Evolutionary conservation across 1,140 invertebrate genomes (phyloP).

Genomic region (Drosophila pseudoananassae): DNA sequence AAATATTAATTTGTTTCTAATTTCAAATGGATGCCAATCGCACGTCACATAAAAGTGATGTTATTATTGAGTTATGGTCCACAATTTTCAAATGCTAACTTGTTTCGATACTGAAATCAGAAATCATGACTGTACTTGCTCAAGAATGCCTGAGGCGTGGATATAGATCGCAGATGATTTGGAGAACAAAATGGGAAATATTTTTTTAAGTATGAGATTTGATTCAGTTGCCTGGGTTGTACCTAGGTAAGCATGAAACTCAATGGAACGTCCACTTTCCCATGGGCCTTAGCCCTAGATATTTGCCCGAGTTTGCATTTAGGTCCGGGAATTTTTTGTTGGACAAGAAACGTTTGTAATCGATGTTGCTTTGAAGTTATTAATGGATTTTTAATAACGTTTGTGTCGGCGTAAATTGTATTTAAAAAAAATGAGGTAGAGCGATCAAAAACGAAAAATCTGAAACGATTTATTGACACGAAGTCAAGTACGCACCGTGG

Average conservation of each 20-base stretch:
- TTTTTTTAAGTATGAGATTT: constrained; percentile 76
- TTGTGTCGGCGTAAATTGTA: constrained; percentile 78
- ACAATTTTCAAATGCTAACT: too few relatives aligned
- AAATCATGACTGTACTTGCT: constrained; percentile 25
- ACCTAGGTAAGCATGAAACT: neutral
- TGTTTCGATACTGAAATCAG: too few relatives aligned
- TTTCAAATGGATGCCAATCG: too few relatives aligned
- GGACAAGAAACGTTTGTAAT: constrained; percentile 52
- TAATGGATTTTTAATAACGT: constrained; percentile 83
- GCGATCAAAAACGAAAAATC: constrained; percentile 36
- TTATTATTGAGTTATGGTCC: too few relatives aligned
- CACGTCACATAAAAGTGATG: too few relatives aligned
- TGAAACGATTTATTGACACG: constrained; percentile 82
- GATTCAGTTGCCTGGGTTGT: constrained; percentile 62
- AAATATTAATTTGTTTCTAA: too few relatives aligned
- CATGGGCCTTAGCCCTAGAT: constrained; percentile 43
- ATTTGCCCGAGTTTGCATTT: neutral
- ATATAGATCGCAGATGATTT: constrained; percentile 2
- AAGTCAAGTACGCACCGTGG: constrained; percentile 68
- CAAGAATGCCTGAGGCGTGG: constrained; percentile 40
- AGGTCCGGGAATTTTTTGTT: constrained; percentile 8
- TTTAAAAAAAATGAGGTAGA: constrained; percentile 53
- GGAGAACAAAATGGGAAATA: constrained; percentile 36
- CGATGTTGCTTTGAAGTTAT: constrained; percentile 67
- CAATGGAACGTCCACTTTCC: constrained; percentile 33